Evolutionary conservation across 2,113 vertebrate species (phyloP).

Genomic region (Gallinago undulata): DNA sequence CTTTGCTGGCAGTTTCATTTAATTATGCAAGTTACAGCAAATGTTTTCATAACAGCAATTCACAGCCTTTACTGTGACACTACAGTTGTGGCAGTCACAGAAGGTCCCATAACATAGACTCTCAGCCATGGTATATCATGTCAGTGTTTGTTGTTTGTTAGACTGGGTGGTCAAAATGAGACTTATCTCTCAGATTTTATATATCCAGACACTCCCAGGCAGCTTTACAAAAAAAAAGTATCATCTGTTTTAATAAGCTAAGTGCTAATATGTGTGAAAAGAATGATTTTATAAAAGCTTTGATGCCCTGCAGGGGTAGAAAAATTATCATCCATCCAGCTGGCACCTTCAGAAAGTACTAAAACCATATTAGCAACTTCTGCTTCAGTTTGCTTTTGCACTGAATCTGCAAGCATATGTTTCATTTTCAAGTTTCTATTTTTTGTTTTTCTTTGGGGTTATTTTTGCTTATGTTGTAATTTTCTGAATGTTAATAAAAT

Average conservation of each 20-base stretch:
- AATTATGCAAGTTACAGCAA: slow-evolving; percentile 81
- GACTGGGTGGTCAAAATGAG: slow-evolving; percentile 66
- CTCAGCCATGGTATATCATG: slow-evolving; percentile 62
- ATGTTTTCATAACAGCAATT: slow-evolving; percentile 86
- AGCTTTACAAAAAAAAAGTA: slow-evolving; percentile 74
- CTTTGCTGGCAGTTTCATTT: slow-evolving; percentile 77
- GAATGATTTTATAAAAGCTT: slow-evolving; percentile 83
- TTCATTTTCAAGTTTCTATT: slow-evolving; percentile 67
- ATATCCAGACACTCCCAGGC: slow-evolving; percentile 65
- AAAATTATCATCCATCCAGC: slow-evolving; percentile 82
- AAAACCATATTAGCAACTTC: slow-evolving; percentile 80
- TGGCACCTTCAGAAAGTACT: slow-evolving; percentile 79
- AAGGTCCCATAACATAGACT: slow-evolving; percentile 67
- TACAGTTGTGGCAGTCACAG: slow-evolving; percentile 72
- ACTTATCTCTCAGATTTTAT: slow-evolving; percentile 61
- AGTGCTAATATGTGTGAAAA: slow-evolving; percentile 84
- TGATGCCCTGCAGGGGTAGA: slow-evolving; percentile 81
- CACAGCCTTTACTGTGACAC: slow-evolving; percentile 76
- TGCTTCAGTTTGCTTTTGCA: slow-evolving; percentile 76
- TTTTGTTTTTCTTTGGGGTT: slow-evolving; percentile 62
- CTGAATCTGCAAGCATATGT: slow-evolving; percentile 74
- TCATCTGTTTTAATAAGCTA: slow-evolving; percentile 83
- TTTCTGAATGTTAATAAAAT: slow-evolving; percentile 61
- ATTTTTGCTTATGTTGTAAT: slow-evolving; percentile 70
- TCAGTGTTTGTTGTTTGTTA: slow-evolving; percentile 64